Evolutionary conservation across 2,113 vertebrate genomes (phyloP).

Genomic region (Rhinopithecus roxellana): DNA sequence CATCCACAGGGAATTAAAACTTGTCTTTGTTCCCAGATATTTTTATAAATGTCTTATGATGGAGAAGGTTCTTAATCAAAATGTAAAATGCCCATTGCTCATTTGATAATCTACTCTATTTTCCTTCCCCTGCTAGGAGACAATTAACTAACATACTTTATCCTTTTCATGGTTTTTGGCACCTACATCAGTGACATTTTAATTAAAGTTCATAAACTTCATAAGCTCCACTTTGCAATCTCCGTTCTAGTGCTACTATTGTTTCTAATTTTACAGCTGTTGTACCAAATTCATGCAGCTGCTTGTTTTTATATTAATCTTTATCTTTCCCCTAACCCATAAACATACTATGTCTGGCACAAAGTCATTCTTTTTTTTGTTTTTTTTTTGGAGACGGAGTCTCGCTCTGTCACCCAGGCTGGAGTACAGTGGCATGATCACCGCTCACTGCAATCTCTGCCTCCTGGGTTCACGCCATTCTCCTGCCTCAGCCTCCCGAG

Average conservation of each 20-base stretch:
- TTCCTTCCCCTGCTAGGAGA: constrained; percentile 25
- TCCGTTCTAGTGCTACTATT: background rate
- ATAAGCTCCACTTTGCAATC: background rate
- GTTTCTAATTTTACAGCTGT: constrained; percentile 17
- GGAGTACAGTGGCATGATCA: no score
- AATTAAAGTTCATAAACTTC: constrained; percentile 57
- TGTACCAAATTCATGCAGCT: background rate
- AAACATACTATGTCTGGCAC: background rate
- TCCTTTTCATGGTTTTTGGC: constrained; percentile 56
- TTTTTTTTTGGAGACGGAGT: no score
- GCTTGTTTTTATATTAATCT: background rate
- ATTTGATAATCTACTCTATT: constrained; percentile 52
- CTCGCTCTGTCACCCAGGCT: no score
- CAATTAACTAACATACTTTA: constrained; percentile 48
- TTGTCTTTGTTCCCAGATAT: constrained; percentile 1
- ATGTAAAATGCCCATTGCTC: constrained; percentile 48
- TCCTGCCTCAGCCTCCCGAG: no score
- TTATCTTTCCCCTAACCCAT: background rate
- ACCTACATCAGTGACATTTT: constrained; percentile 52
- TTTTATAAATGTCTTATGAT: constrained; percentile 54
- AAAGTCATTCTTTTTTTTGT: background rate
- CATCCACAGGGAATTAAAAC: background rate
- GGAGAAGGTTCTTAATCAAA: constrained; percentile 62
- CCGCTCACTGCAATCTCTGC: no score
- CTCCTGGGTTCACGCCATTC: no score